A percentile compares a stretch with the other conserved stretches of the same genome.
Conservation (phyloP, 1,140 invertebrate genomes). For the Andrena cerasifolii region DNA sequence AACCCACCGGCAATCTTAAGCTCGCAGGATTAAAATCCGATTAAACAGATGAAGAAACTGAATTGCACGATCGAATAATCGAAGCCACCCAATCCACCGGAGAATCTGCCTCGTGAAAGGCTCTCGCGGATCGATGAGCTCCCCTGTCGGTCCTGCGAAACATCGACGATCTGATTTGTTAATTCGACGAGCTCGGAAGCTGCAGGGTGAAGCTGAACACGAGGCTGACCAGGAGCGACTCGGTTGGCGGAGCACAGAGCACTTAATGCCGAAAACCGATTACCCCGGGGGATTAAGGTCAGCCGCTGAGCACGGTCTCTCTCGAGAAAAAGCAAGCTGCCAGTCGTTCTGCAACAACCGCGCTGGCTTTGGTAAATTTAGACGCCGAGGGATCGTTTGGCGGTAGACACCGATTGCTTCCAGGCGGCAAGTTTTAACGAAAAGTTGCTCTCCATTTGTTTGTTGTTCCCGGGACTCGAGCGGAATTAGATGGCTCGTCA, state of each 20-base stretch:
- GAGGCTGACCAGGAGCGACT: not conserved
- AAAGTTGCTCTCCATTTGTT: not conserved
- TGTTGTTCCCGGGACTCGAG: too few relatives aligned
- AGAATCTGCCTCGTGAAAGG: not conserved
- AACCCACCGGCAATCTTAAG: too few relatives aligned
- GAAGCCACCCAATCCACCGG: too few relatives aligned
- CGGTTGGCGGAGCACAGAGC: not conserved
- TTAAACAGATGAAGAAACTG: too few relatives aligned
- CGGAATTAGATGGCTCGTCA: too few relatives aligned
- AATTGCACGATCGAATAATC: not conserved
- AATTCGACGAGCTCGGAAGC: not conserved
- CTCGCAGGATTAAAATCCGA: too few relatives aligned
- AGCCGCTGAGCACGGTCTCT: not conserved
- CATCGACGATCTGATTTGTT: slow-evolving; percentile 4
- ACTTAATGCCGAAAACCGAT: slow-evolving; percentile 12
- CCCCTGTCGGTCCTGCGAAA: not conserved
- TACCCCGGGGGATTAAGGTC: slow-evolving; percentile 11
- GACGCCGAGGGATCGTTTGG: not conserved
- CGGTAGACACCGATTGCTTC: not conserved
- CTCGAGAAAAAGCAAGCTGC: not conserved
- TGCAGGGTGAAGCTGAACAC: too few relatives aligned
- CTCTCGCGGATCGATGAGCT: not conserved
- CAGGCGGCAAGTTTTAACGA: not conserved
- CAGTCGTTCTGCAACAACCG: not conserved
- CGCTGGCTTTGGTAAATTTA: slow-evolving; percentile 6